A percentile compares a stretch with the other conserved stretches of the same genome.
phyloP scores from a whole-genome alignment of 2,888 invertebrate genomes.

The Lacanobia oleracea region DNA sequence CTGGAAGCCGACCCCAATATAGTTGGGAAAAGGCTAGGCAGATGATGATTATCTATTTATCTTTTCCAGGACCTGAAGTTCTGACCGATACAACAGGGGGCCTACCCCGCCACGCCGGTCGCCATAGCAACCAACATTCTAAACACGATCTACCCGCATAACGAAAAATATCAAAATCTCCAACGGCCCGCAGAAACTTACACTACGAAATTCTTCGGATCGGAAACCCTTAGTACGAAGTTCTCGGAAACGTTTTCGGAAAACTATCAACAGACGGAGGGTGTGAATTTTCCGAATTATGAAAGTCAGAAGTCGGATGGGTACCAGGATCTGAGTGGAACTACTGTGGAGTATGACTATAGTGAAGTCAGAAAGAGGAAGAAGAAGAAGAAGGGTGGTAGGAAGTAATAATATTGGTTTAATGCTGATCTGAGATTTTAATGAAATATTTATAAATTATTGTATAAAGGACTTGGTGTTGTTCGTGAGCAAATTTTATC shows the following conservation, averaged over 20 bases:
- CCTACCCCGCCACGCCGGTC: constrained; percentile 82
- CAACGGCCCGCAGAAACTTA: constrained; percentile 74
- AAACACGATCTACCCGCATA: constrained; percentile 83
- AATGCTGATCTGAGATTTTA: background rate
- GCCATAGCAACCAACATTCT: constrained; percentile 85
- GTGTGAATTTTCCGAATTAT: constrained; percentile 81
- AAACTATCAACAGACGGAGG: constrained; percentile 84
- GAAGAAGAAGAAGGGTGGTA: constrained; percentile 76
- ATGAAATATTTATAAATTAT: background rate
- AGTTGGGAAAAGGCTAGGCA: no score
- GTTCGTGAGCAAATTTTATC: constrained; percentile 7
- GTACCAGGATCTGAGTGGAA: constrained; percentile 85
- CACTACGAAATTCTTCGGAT: constrained; percentile 83
- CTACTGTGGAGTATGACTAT: constrained; percentile 75
- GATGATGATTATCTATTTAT: no score
- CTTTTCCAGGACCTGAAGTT: constrained; percentile 90
- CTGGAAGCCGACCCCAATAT: no score
- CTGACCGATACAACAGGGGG: constrained; percentile 90
- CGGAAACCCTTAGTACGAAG: constrained; percentile 80
- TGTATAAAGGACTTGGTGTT: constrained; percentile 12
- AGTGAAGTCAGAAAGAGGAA: constrained; percentile 74
- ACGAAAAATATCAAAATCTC: constrained; percentile 83
- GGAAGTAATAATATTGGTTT: constrained; percentile 28
- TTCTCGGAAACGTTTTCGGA: constrained; percentile 83
- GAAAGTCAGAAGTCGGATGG: constrained; percentile 78